Conservation (phyloP, 1,140 invertebrate genomes). For the Hirudo medicinalis region DNA sequence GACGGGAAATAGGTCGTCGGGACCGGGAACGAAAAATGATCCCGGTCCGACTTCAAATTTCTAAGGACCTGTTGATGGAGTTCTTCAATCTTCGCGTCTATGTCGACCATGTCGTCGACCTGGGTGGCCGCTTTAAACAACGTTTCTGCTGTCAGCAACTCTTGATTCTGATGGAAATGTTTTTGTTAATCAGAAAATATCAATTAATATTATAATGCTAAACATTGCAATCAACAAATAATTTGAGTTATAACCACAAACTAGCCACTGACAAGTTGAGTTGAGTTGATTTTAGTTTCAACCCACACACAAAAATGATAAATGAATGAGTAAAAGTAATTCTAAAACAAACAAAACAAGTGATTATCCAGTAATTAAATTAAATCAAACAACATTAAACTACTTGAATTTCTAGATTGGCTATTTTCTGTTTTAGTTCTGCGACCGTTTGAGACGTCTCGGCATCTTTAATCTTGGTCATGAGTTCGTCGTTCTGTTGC, state of each 20-base stretch:
- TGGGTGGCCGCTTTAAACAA: not conserved
- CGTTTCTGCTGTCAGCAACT: conserved; percentile 15
- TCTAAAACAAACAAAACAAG: not conserved
- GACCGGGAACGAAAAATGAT: too few relatives aligned
- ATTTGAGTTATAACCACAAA: not conserved
- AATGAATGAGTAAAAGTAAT: not conserved
- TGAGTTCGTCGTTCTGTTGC: conserved; percentile 86
- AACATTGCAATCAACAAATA: not conserved
- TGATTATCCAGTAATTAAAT: not conserved
- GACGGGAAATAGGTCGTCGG: too few relatives aligned
- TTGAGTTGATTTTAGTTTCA: not conserved
- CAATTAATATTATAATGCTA: not conserved
- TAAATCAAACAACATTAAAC: not conserved
- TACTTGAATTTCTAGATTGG: conserved; percentile 58
- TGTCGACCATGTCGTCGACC: not conserved
- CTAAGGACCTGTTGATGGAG: not conserved
- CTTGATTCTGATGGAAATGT: conserved; percentile 16
- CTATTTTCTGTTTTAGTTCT: conserved; percentile 87
- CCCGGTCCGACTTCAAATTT: not conserved
- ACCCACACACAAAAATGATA: not conserved
- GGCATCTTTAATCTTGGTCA: conserved; percentile 79
- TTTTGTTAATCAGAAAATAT: not conserved
- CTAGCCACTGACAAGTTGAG: not conserved
- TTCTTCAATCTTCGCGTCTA: not conserved
- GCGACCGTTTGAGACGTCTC: conserved; percentile 83